These are phyloP conservation scores for Berghia stephanieae DNA, from an alignment of 1,140 invertebrate genomes.

Conservation along the genomic window DNA sequence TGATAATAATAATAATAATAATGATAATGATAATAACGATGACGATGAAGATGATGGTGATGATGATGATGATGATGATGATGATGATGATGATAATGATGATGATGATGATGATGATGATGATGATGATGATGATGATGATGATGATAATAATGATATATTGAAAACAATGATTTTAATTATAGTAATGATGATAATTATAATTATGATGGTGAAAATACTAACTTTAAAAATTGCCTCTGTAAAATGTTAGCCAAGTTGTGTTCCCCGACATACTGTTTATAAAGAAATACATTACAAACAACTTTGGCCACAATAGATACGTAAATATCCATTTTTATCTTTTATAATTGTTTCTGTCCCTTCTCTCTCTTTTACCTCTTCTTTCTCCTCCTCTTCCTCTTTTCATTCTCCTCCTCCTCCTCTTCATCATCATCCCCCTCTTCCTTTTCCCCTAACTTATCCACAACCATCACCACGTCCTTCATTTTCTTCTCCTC, in stretches of 20 bases:
- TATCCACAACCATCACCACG: background rate
- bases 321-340: background rate
- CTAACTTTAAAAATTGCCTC: too few species aligned
- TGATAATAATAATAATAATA: background rate
- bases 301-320: background rate
- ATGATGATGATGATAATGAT: too few species aligned
- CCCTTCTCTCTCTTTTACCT: background rate
- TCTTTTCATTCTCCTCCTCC: background rate
- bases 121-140: slow-evolving; percentile 10
- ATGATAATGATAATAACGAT: too few species aligned
- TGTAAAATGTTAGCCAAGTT: too few species aligned
- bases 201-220: too few species aligned
- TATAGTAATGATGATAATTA: too few species aligned
- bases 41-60: too few species aligned
- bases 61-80: too few species aligned
- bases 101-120: slow-evolving; percentile 2
- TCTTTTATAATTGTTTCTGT: background rate
- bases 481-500: background rate
- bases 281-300: background rate
- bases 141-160: slow-evolving; percentile 18
- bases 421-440: background rate
- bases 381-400: slow-evolving; percentile 7
- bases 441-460: background rate
- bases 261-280: background rate
- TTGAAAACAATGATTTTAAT: too few species aligned